Base-by-base conservation (phyloP, 2,888 invertebrate species). In the Lacanobia oleracea region DNA sequence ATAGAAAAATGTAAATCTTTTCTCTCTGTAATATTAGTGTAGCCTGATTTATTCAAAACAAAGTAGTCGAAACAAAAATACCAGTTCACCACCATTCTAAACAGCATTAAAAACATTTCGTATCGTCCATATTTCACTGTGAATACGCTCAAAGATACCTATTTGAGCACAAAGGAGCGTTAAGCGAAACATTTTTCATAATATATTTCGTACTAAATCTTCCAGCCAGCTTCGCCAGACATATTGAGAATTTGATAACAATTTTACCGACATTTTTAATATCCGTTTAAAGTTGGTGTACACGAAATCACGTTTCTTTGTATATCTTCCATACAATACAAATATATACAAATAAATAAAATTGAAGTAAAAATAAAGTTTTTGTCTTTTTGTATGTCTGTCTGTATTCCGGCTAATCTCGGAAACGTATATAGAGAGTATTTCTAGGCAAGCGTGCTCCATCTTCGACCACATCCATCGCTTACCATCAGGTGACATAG, bases 221-320 rank as follows among this genome's bases (percentile, higher is more conserved):
- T 68, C 43, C 21, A 71, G 64, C 64, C 21, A 71, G 64, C 64
- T 48, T 27, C 53, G 51, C 45, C 76, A 67, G 70, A 73, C 77
- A 61, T 73, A 79, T 73, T 76, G 77, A 64, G 53, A 68, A 59
- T 57, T 63, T 62, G 62, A 68, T 68, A 81, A 78, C 66, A 81
- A 81, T 79, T 68, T 73, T 27, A 61, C 73, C 63, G 75, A 78
- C 81, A 64, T 81, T 76, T 85, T 83, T 83, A 84, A 86, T 86
- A 84, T 86, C 85, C 79, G 82, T 78, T 73, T 50, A 60, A 62
- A 69, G 73, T 69, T 61, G 51, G 69, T 70, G 76, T 72, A 60
- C 67, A 63, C 70, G 50, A 71, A 77, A 78, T 79, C 73, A 79
- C 65, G 75, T 69, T 70, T 60, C 77, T 76, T 84, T 71, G 70